Evolutionary conservation across 2,797 vertebrate species (phyloP), one percentile per base, ranked within the genome.

Genomic region (Anguilla anguilla): DNA sequence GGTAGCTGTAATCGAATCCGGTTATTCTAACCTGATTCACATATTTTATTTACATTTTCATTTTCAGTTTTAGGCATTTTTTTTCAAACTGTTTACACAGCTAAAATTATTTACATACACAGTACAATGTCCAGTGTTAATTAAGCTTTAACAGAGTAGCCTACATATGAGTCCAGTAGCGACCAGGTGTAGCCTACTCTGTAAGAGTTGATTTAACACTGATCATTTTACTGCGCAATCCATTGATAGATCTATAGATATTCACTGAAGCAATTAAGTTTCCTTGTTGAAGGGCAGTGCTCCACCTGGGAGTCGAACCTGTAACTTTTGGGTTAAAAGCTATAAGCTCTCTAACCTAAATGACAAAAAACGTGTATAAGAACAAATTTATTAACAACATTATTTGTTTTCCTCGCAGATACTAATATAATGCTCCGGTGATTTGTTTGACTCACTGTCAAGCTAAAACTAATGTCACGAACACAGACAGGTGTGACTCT

Each of bases 401-500:
- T 22, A 7, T 25, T 19, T 35, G 4, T 43, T 79, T 79, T 31
- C 9, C 35, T 39, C 5, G 2, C 35, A 79, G 35, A 43, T 43
- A 79, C 35, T 39, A 46, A 81, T 46, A 13, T 35, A 74, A 74
- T 28, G 3, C 35, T 83, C 46, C 67, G 69, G 22, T 81, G 81
- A 57, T 61, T 31, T 4, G 81, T 83, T 82, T 59, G 53, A 85
- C 85, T 86, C 10, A n/a, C 64, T 35, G 57, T 84, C 49, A 3
- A 77, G 31, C 31, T 74, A 69, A 19, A 57, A 59, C 43, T 79
- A 22, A 46, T 53, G 51, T 53, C 51, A 9, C 51, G 51, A 53
- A 53, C 51, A 53, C 7, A 53, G 7, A 53, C 51, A 9, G 51
- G 35, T 31, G 83, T 83, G 85, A 83, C 77, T 83, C 49, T 82